Conservation (phyloP, 2,797 vertebrate species). For the Halcyon leucocephala region DNA sequence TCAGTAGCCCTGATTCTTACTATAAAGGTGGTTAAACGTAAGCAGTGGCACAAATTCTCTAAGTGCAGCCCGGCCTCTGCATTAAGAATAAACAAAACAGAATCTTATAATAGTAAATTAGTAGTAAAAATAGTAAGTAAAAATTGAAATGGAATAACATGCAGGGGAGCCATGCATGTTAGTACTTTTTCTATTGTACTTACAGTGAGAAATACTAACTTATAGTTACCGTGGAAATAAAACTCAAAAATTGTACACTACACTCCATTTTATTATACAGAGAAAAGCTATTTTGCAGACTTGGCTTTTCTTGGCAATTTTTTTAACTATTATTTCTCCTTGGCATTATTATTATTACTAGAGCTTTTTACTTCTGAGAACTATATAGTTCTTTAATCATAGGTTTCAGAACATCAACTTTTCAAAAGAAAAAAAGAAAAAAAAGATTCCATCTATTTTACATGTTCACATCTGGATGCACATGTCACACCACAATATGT, state of each 20-base stretch:
- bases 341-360: slow-evolving; percentile 12
- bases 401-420: slow-evolving; percentile 16
- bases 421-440: neutral
- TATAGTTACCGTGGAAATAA: neutral
- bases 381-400: slow-evolving; percentile 40
- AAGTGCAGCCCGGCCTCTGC: neutral
- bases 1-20: rapidly evolving
- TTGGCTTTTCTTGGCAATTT: neutral
- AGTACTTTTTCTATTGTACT: neutral
- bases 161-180: neutral
- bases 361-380: neutral
- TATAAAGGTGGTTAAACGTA: neutral
- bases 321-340: neutral
- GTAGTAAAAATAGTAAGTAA: neutral
- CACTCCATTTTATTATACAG: neutral
- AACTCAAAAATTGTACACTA: neutral
- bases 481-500: neutral
- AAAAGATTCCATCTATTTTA: neutral
- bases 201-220: neutral
- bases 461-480: slow-evolving; percentile 51
- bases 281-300: neutral
- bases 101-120: neutral
- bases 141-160: neutral
- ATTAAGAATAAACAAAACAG: neutral
- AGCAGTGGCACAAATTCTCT: neutral